phyloP scores from a whole-genome alignment of 2,797 vertebrate genomes.

The Morelia viridis region DNA sequence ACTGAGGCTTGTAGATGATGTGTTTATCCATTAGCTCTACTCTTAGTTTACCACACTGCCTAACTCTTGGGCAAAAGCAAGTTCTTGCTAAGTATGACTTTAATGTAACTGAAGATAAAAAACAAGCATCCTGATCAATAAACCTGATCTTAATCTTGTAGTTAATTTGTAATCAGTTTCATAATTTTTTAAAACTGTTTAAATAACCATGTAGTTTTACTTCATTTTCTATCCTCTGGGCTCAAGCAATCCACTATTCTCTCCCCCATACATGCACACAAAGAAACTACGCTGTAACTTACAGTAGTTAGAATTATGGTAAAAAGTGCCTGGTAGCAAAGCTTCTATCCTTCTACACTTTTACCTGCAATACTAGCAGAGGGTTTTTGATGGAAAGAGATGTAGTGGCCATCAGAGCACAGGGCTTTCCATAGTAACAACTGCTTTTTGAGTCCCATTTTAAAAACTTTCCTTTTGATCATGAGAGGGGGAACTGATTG shows the following conservation, averaged over 20 bases:
- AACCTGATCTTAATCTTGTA: neutral
- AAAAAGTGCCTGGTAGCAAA: too few species aligned
- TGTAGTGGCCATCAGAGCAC: too few species aligned
- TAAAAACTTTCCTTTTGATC: too few species aligned
- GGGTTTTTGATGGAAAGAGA: too few species aligned
- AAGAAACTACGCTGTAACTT: too few species aligned
- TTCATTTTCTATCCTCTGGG: neutral
- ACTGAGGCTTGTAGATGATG: neutral
- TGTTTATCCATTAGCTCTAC: neutral
- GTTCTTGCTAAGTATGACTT: neutral
- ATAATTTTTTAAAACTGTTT: neutral
- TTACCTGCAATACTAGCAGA: too few species aligned
- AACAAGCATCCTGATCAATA: neutral
- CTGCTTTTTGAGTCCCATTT: too few species aligned
- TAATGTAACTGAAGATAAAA: neutral
- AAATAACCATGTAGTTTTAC: neutral
- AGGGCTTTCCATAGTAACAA: too few species aligned
- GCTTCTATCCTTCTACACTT: too few species aligned
- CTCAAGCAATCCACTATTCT: neutral
- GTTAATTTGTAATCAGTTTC: neutral
- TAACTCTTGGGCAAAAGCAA: neutral
- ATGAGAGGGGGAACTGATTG: too few species aligned
- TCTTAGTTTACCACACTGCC: neutral
- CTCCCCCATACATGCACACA: neutral
- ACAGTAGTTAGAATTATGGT: too few species aligned